Conservation (phyloP, 2,113 vertebrate genomes). For the Prochilodus magdalenae region DNA sequence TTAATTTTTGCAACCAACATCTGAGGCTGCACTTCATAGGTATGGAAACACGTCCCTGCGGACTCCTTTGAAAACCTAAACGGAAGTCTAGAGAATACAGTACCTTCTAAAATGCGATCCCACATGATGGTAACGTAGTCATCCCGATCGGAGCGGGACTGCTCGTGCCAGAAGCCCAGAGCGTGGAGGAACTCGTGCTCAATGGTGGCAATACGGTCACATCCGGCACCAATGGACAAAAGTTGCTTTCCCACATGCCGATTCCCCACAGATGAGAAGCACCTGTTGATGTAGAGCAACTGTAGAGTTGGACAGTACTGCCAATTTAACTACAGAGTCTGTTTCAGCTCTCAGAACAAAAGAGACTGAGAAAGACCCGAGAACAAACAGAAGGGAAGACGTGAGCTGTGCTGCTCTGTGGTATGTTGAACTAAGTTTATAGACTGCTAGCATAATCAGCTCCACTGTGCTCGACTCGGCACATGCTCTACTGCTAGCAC, state of each 20-base stretch:
- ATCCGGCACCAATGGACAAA: constrained; percentile 84
- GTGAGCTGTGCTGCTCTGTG: too few relatives aligned
- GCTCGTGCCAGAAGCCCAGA: constrained; percentile 92
- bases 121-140: constrained; percentile 86
- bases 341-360: too few relatives aligned
- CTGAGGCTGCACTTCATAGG: too few relatives aligned
- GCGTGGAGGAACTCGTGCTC: constrained; percentile 90
- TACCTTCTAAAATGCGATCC: constrained; percentile 84
- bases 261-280: constrained; percentile 92
- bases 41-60: too few relatives aligned
- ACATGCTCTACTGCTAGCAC: too few relatives aligned
- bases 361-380: too few relatives aligned
- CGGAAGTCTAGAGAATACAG: not conserved
- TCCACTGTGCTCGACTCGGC: too few relatives aligned
- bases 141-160: constrained; percentile 87
- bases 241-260: constrained; percentile 75
- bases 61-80: not conserved
- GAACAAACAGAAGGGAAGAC: too few relatives aligned
- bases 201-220: constrained; percentile 83
- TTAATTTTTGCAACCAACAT: too few relatives aligned
- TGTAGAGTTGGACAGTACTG: not conserved
- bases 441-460: too few relatives aligned
- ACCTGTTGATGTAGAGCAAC: constrained; percentile 71
- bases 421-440: too few relatives aligned
- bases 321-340: too few relatives aligned